Percentiles rank a stretch among this genome's conserved stretches.
Conservation (phyloP, 1,140 invertebrate genomes). For the Tachypleus tridentatus region DNA sequence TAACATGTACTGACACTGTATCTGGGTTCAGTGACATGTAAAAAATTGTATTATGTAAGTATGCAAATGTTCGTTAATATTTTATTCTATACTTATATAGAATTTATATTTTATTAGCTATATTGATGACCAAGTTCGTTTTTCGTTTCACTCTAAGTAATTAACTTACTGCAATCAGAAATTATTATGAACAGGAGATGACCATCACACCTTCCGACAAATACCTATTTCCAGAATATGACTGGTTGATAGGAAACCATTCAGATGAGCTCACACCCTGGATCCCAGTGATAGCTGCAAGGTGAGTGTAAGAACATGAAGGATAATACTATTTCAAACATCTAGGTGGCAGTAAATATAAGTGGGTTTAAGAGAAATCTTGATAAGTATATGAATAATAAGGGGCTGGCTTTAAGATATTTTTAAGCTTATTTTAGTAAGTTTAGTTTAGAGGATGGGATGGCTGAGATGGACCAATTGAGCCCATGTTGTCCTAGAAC, state of each 20-base stretch:
- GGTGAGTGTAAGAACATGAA: slow-evolving; percentile 26
- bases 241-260: slow-evolving; percentile 98
- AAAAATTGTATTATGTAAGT: too few species aligned
- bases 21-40: too few species aligned
- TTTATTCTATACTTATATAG: too few species aligned
- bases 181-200: slow-evolving; percentile 26
- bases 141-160: neutral
- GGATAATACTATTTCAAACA: neutral
- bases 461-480: too few species aligned
- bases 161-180: neutral
- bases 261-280: slow-evolving; percentile 96
- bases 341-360: neutral
- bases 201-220: slow-evolving; percentile 56
- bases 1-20: too few species aligned
- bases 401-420: neutral
- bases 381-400: too few species aligned
- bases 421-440: neutral
- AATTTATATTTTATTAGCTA: too few species aligned
- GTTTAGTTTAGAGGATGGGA: too few species aligned
- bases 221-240: slow-evolving; percentile 51
- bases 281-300: slow-evolving; percentile 84
- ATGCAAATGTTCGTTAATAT: too few species aligned
- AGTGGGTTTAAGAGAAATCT: too few species aligned
- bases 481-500: too few species aligned
- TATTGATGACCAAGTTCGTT: too few species aligned